Conservation (phyloP, 2,888 invertebrate species). For the Tigriopus californicus region DNA sequence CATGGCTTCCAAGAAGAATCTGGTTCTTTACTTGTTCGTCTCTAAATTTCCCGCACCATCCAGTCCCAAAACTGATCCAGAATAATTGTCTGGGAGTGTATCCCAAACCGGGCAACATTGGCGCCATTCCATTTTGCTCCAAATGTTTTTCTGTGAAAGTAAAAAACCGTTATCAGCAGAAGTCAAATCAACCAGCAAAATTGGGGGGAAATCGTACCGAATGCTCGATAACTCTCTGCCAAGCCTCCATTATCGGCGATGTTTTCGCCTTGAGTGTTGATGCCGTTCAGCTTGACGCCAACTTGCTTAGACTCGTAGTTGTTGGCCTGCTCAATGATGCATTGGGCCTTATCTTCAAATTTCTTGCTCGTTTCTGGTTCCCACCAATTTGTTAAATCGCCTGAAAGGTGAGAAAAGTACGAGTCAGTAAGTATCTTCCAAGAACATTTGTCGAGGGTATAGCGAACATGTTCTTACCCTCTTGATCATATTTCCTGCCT, state of each 20-base stretch:
- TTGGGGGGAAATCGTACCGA: too few relatives aligned
- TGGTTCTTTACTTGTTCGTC: not conserved
- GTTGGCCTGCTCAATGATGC: slow-evolving; percentile 51
- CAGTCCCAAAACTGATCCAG: not conserved
- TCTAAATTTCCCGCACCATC: not conserved
- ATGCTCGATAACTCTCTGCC: slow-evolving; percentile 69
- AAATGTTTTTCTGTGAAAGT: not conserved
- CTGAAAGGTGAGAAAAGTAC: too few relatives aligned
- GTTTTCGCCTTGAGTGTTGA: slow-evolving; percentile 31
- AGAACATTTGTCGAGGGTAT: too few relatives aligned
- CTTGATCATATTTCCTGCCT: slow-evolving; percentile 34
- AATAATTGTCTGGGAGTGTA: not conserved
- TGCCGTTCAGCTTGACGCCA: slow-evolving; percentile 62
- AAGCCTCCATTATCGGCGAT: slow-evolving; percentile 86
- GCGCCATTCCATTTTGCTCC: not conserved
- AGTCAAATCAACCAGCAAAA: too few relatives aligned
- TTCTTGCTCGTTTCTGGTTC: slow-evolving; percentile 30
- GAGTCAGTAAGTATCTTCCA: too few relatives aligned
- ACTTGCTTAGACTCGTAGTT: slow-evolving; percentile 64
- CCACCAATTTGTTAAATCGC: slow-evolving; percentile 31
- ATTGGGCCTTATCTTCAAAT: slow-evolving; percentile 32
- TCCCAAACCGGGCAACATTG: not conserved
- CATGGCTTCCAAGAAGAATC: too few relatives aligned
- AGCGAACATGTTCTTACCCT: slow-evolving; percentile 34
- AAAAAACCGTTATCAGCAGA: too few relatives aligned